Evolutionary conservation across 2,888 invertebrate species (phyloP).

Genomic region (Coelopa pilipes): DNA sequence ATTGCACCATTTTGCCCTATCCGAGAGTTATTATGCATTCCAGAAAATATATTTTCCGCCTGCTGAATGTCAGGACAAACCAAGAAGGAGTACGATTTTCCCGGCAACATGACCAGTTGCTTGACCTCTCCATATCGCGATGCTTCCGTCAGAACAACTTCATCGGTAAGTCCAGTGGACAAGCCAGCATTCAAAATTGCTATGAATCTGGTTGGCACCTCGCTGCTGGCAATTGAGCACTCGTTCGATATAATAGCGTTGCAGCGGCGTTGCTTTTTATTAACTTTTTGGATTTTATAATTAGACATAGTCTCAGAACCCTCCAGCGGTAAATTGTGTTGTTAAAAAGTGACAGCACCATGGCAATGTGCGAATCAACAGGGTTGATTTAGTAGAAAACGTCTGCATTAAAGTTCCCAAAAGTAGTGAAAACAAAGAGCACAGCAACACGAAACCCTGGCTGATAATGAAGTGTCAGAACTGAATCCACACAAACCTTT

Average conservation of each 20-base stretch:
- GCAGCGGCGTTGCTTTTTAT: constrained; percentile 67
- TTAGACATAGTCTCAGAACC: constrained; percentile 42
- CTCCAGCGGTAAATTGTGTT: no score
- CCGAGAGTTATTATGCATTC: constrained; percentile 72
- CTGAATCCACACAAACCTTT: no score
- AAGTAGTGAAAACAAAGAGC: no score
- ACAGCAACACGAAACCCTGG: no score
- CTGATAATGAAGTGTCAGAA: no score
- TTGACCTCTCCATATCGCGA: constrained; percentile 69
- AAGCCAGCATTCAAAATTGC: constrained; percentile 89
- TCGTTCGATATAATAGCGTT: constrained; percentile 67
- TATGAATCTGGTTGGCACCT: constrained; percentile 60
- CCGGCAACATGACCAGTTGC: constrained; percentile 77
- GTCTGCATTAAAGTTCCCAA: no score
- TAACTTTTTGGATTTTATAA: constrained; percentile 60
- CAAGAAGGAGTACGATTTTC: constrained; percentile 85
- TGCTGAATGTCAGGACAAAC: constrained; percentile 69
- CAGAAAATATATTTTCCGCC: constrained; percentile 71
- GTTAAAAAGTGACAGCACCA: no score
- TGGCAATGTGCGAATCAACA: no score
- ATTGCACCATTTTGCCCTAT: constrained; percentile 72
- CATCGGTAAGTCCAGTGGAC: constrained; percentile 80
- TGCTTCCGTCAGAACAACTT: constrained; percentile 71
- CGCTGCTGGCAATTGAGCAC: constrained; percentile 61
- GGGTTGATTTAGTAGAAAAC: no score